Percentiles rank a stretch among this genome's conserved stretches.
Conservation (phyloP, 2,888 invertebrate genomes). For the Melieria omissa region DNA sequence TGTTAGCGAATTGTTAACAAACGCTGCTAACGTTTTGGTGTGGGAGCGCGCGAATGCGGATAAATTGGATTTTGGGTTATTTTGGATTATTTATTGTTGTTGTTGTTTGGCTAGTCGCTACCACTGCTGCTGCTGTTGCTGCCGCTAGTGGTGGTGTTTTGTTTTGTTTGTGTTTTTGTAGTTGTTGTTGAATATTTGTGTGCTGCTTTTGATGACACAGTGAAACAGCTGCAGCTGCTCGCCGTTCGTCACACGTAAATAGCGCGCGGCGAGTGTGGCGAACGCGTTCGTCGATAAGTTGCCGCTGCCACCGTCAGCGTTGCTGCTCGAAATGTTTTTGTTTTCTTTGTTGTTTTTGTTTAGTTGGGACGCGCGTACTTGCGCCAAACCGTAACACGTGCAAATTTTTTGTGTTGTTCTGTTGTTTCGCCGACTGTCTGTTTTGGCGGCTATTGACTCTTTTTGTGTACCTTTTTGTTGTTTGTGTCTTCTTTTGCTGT, state of each 20-base stretch:
- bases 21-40: too few species aligned
- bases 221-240: conserved; percentile 29
- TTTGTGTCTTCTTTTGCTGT: too few species aligned
- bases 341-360: background rate
- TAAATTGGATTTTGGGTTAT: too few species aligned
- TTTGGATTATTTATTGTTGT: too few species aligned
- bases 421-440: too few species aligned
- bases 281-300: background rate
- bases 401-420: background rate
- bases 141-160: background rate
- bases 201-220: conserved; percentile 19
- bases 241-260: conserved; percentile 9
- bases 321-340: background rate
- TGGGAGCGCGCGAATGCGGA: too few species aligned
- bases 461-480: too few species aligned
- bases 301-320: background rate
- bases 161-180: background rate
- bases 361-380: background rate
- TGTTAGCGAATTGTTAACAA: too few species aligned
- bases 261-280: background rate
- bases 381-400: conserved; percentile 9
- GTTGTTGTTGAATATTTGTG: background rate
- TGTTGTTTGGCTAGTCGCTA: too few species aligned
- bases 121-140: too few species aligned
- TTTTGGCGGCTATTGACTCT: too few species aligned